Conservation (phyloP, 2,113 vertebrate genomes). For the Perca flavescens region DNA sequence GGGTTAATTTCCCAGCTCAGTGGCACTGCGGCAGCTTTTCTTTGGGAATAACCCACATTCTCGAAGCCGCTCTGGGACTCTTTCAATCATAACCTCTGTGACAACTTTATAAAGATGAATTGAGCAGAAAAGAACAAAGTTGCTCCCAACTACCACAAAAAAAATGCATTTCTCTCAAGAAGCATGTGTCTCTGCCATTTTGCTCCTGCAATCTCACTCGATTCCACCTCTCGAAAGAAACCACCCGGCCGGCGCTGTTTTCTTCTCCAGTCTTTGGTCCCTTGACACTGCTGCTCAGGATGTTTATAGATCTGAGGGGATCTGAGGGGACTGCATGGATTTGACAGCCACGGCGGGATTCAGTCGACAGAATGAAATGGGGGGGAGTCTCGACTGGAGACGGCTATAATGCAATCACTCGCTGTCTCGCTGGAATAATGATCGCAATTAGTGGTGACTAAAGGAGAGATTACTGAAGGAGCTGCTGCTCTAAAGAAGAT, state of each 20-base stretch:
- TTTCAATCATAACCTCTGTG: constrained; percentile 5
- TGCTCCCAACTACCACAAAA: background rate
- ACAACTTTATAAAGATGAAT: constrained; percentile 29
- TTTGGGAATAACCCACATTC: background rate
- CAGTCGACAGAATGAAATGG: constrained; percentile 16
- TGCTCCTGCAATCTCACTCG: constrained; percentile 4
- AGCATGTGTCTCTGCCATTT: constrained; percentile 12
- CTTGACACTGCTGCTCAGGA: constrained; percentile 45
- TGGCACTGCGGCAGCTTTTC: background rate
- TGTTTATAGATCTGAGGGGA: constrained; percentile 55
- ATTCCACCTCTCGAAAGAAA: background rate
- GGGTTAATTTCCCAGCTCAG: background rate
- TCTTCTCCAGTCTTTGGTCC: constrained; percentile 30
- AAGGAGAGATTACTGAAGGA: constrained; percentile 47
- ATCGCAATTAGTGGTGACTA: constrained; percentile 67
- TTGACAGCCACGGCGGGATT: constrained; percentile 41
- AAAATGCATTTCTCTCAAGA: constrained; percentile 17
- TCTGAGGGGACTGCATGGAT: constrained; percentile 31
- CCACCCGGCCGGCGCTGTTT: background rate
- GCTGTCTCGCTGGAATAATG: constrained; percentile 56
- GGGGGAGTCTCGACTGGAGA: constrained; percentile 30
- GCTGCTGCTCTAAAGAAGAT: constrained; percentile 21
- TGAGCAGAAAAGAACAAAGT: constrained; percentile 1
- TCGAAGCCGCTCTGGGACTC: background rate
- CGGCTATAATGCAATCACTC: constrained; percentile 45